phyloP scores from a whole-genome alignment of 2,113 vertebrate genomes.

The Corythaeola cristata region DNA sequence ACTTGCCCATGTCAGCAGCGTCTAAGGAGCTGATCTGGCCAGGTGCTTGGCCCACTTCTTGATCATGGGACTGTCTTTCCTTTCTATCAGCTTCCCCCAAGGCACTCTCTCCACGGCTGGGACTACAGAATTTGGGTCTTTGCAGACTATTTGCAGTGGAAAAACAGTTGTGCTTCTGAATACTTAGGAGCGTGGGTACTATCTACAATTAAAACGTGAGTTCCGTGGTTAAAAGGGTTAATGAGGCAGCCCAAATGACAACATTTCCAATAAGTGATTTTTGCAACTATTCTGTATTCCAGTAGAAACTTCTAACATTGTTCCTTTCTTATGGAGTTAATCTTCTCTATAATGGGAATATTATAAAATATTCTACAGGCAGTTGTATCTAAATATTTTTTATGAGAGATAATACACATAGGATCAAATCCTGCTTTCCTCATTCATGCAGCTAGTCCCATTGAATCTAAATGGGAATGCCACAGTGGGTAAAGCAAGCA shows the following conservation, averaged over 20 bases:
- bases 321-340: constrained; percentile 4
- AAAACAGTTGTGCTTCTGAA: not conserved
- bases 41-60: not conserved
- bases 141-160: not conserved
- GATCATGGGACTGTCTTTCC: accelerated
- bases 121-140: not conserved
- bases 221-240: constrained; percentile 7
- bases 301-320: not conserved
- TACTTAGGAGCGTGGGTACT: not conserved
- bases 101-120: not conserved
- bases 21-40: not conserved
- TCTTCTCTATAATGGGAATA: not conserved
- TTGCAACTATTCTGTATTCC: not conserved
- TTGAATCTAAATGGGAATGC: not conserved
- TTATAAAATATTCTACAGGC: not conserved
- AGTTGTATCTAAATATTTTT: constrained; percentile 12
- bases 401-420: not conserved
- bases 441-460: not conserved
- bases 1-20: not conserved
- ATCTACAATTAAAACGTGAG: not conserved
- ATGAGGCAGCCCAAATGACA: not conserved
- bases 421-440: not conserved
- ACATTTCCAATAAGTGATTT: not conserved
- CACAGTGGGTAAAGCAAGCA: not conserved
- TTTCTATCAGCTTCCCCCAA: not conserved